phyloP scores from a whole-genome alignment of 2,797 vertebrate species.

The Darevskia nairensis region DNA sequence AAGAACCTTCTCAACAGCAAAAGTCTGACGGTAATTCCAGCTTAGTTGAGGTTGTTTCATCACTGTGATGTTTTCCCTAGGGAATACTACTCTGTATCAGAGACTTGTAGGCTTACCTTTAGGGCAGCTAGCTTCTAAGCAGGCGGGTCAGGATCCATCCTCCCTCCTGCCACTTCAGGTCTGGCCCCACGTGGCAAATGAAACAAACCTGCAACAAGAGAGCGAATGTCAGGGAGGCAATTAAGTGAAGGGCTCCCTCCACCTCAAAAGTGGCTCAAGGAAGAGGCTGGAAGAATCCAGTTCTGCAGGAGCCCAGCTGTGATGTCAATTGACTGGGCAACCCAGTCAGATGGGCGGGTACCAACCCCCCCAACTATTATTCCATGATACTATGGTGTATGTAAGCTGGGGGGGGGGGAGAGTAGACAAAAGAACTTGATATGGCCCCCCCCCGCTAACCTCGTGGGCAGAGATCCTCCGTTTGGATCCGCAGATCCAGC shows the following conservation, averaged over 20 bases:
- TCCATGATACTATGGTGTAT: too few relatives aligned
- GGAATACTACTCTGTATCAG: too few relatives aligned
- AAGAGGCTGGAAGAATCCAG: neutral
- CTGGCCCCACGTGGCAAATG: neutral
- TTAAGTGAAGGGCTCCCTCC: too few relatives aligned
- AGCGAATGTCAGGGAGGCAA: too few relatives aligned
- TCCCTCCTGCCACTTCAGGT: neutral
- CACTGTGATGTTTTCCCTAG: neutral
- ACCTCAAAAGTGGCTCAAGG: neutral
- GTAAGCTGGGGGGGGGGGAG: too few relatives aligned
- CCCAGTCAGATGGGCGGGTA: too few relatives aligned
- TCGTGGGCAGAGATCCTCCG: too few relatives aligned
- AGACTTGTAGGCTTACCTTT: neutral
- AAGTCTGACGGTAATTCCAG: constrained; percentile 37
- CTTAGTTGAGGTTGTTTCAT: constrained; percentile 8
- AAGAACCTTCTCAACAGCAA: constrained; percentile 30
- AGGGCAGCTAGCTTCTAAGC: neutral
- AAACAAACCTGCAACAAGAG: neutral
- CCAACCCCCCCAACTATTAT: too few relatives aligned
- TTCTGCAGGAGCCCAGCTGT: neutral
- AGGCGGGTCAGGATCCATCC: neutral
- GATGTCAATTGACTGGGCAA: too few relatives aligned
- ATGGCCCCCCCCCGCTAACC: too few relatives aligned
- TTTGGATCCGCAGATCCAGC: too few relatives aligned
- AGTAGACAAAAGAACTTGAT: too few relatives aligned